phyloP scores from a whole-genome alignment of 2,113 vertebrate species.

The Uria lomvia region DNA sequence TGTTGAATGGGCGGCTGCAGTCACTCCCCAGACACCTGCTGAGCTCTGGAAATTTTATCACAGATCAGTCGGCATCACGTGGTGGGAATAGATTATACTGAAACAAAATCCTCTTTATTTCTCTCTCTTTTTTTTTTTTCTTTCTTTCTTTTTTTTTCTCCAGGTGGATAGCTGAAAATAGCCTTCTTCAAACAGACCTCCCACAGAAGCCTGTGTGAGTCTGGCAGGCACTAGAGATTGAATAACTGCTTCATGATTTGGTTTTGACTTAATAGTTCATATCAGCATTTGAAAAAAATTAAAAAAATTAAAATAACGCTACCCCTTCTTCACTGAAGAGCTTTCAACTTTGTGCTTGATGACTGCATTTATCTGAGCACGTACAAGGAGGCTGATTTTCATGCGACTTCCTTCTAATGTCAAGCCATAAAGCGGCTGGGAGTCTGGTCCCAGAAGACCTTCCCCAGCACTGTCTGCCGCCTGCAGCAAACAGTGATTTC shows the following conservation, averaged over 20 bases:
- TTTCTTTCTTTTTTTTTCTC: no score
- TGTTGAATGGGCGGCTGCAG: not conserved
- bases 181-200: conserved; percentile 1
- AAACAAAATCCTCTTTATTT: not conserved
- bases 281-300: not conserved
- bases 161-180: conserved; percentile 37
- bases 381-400: not conserved
- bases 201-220: not conserved
- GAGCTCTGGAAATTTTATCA: not conserved
- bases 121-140: not conserved
- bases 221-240: not conserved
- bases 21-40: not conserved
- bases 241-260: not conserved
- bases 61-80: not conserved
- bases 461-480: not conserved
- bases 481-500: not conserved
- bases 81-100: not conserved
- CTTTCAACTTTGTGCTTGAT: not conserved
- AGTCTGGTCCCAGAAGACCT: conserved; percentile 6
- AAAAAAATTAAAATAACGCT: rapidly evolving
- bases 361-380: not conserved
- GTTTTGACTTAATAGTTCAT: not conserved
- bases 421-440: not conserved
- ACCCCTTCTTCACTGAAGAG: not conserved
- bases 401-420: not conserved